These are phyloP conservation scores for Trachelus iudaicus DNA, from an alignment of 2,888 invertebrate genomes.

Conservation along the genomic window DNA sequence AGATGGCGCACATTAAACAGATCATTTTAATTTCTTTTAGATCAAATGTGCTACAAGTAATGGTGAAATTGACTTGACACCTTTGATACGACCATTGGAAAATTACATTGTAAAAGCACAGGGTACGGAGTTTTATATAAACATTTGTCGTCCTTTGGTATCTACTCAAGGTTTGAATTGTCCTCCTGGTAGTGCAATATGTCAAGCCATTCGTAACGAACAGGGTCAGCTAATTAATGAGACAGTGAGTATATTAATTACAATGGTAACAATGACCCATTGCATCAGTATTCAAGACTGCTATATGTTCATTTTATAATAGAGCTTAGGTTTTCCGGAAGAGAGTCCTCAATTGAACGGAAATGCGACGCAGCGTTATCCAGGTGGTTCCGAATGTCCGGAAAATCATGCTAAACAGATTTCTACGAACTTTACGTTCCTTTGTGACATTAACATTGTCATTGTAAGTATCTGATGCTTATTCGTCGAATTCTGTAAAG, in stretches of 20 bases:
- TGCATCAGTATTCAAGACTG: neutral
- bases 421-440: constrained; percentile 41
- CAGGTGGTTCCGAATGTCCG: constrained; percentile 32
- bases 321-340: constrained; percentile 51
- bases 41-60: constrained; percentile 43
- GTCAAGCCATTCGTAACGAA: constrained; percentile 37
- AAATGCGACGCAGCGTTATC: constrained; percentile 27
- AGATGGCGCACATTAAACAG: neutral
- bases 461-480: constrained; percentile 8
- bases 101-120: constrained; percentile 49
- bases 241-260: constrained; percentile 40
- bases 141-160: constrained; percentile 52
- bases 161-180: constrained; percentile 42
- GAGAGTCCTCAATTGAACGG: constrained; percentile 38
- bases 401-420: constrained; percentile 37
- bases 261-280: neutral
- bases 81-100: constrained; percentile 36
- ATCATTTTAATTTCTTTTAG: constrained; percentile 22
- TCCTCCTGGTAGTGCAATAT: constrained; percentile 48
- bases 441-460: constrained; percentile 21
- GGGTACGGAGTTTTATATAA: constrained; percentile 50
- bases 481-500: neutral
- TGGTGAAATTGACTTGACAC: constrained; percentile 40
- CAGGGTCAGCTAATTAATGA: constrained; percentile 40
- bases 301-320: neutral